Evolutionary conservation across 2,888 invertebrate genomes (phyloP).

Genomic region (Drosophila pseudotalamancana): DNA sequence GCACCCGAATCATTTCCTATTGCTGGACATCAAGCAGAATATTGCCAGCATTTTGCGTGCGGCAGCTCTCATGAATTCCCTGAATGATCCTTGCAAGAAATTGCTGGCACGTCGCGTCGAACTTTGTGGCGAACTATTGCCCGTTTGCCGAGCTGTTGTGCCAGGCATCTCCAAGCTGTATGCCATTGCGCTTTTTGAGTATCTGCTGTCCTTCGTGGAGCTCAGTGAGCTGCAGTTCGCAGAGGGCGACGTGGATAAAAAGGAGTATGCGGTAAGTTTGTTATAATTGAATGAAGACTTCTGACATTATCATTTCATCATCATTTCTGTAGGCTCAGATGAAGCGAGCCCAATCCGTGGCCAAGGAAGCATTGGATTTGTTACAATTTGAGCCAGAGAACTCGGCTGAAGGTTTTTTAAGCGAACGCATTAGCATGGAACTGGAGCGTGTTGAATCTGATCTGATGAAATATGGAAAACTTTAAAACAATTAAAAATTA

Average conservation of each 20-base stretch:
- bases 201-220: slow-evolving; percentile 88
- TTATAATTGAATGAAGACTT: no score
- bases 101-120: slow-evolving; percentile 87
- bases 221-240: slow-evolving; percentile 88
- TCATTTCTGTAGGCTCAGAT: slow-evolving; percentile 76
- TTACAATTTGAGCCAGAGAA: slow-evolving; percentile 89
- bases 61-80: slow-evolving; percentile 85
- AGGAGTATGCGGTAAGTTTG: slow-evolving; percentile 85
- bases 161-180: slow-evolving; percentile 85
- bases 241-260: slow-evolving; percentile 86
- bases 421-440: slow-evolving; percentile 75
- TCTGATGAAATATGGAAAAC: slow-evolving; percentile 60
- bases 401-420: slow-evolving; percentile 89
- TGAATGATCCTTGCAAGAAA: slow-evolving; percentile 85
- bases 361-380: slow-evolving; percentile 87
- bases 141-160: slow-evolving; percentile 88
- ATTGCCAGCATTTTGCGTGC: slow-evolving; percentile 87
- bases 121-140: slow-evolving; percentile 88
- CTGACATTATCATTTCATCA: background rate
- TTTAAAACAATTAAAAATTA: background rate
- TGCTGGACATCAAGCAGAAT: slow-evolving; percentile 89
- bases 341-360: slow-evolving; percentile 85
- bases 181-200: slow-evolving; percentile 91
- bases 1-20: slow-evolving; percentile 88
- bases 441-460: slow-evolving; percentile 76